Conservation (phyloP, 2,888 invertebrate species). For the Drosophila lacicola region DNA sequence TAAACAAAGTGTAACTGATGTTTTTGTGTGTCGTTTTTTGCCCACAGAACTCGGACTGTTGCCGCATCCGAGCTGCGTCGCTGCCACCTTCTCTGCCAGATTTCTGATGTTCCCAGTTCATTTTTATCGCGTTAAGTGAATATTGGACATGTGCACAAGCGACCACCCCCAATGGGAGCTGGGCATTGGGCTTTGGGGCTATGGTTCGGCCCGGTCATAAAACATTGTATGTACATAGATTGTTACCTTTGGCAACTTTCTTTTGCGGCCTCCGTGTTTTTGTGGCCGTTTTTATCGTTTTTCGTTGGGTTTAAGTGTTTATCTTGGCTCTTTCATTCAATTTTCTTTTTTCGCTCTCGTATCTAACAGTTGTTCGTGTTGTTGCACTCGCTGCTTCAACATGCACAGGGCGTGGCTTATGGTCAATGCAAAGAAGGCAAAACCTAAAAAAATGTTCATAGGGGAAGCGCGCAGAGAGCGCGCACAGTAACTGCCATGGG, state of each 20-base stretch:
- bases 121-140: slow-evolving; percentile 80
- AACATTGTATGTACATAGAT: slow-evolving; percentile 61
- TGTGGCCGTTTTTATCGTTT: slow-evolving; percentile 66
- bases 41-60: slow-evolving; percentile 46
- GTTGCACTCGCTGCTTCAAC: slow-evolving; percentile 71
- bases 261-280: slow-evolving; percentile 55
- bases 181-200: slow-evolving; percentile 4
- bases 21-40: slow-evolving; percentile 70
- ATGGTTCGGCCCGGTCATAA: slow-evolving; percentile 46
- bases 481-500: slow-evolving; percentile 30
- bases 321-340: slow-evolving; percentile 77
- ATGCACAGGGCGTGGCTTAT: slow-evolving; percentile 84
- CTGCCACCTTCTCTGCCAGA: slow-evolving; percentile 57
- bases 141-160: slow-evolving; percentile 75
- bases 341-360: slow-evolving; percentile 64
- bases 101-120: slow-evolving; percentile 77
- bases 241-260: slow-evolving; percentile 76
- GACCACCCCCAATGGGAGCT: not conserved
- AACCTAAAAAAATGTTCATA: slow-evolving; percentile 47
- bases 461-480: slow-evolving; percentile 59
- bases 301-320: slow-evolving; percentile 77
- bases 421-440: slow-evolving; percentile 70
- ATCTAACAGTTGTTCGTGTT: slow-evolving; percentile 77
- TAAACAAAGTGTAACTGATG: slow-evolving; percentile 77
- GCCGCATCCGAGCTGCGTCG: slow-evolving; percentile 26